phyloP scores from a whole-genome alignment of 2,888 invertebrate species.

The Iphiclides podalirius region DNA sequence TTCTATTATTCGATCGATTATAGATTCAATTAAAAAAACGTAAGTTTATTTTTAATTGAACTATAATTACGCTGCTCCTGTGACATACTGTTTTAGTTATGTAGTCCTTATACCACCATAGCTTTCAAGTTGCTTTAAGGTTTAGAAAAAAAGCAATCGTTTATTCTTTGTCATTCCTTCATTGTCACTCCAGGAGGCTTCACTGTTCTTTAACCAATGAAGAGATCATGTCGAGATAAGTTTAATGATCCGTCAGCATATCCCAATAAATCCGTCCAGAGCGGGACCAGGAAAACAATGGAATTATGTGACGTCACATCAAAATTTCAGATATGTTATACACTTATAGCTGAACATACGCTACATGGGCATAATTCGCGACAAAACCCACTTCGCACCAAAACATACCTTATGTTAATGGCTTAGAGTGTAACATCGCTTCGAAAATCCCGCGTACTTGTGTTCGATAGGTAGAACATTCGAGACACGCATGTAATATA shows the following conservation, averaged over 20 bases:
- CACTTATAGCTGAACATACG: neutral
- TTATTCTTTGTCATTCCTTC: neutral
- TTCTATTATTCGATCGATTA: too few species aligned
- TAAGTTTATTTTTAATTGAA: too few species aligned
- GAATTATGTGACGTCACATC: slow-evolving; percentile 68
- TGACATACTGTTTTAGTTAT: too few species aligned
- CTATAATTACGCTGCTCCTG: too few species aligned
- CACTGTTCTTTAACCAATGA: slow-evolving; percentile 34
- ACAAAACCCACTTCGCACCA: neutral
- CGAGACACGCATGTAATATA: slow-evolving; percentile 67
- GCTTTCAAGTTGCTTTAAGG: too few species aligned
- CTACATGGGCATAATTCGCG: neutral
- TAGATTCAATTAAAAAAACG: too few species aligned
- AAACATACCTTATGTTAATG: neutral
- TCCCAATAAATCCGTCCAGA: slow-evolving; percentile 70
- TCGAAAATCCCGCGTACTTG: slow-evolving; percentile 21
- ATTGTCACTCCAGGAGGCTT: slow-evolving; percentile 5
- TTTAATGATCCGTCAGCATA: slow-evolving; percentile 45
- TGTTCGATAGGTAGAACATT: slow-evolving; percentile 9
- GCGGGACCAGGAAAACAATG: slow-evolving; percentile 54
- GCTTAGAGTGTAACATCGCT: slow-evolving; percentile 23
- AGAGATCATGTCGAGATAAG: slow-evolving; percentile 60
- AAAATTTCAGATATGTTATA: slow-evolving; percentile 43
- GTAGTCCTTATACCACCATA: too few species aligned
- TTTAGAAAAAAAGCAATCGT: too few species aligned